Percentiles rank a stretch among this genome's conserved stretches.
Evolutionary conservation across 2,797 vertebrate species (phyloP).

Genomic region (Orientallactaga sibirica): DNA sequence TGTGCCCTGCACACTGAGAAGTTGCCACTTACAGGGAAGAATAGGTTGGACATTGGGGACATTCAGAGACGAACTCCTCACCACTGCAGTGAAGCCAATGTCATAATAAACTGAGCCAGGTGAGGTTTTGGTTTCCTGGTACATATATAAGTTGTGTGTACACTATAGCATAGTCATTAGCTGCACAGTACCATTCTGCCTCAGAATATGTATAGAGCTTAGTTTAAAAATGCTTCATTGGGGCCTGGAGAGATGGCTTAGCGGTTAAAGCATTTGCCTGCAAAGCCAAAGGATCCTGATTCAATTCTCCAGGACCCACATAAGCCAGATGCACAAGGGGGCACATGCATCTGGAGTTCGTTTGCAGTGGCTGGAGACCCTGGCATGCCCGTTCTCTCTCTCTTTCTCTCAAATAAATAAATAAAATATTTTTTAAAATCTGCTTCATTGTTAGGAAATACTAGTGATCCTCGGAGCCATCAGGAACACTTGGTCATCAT

Average conservation of each 20-base stretch:
- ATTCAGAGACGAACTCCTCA: not conserved
- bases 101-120: not conserved
- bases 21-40: not conserved
- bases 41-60: not conserved
- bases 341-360: no score
- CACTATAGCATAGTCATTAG: not conserved
- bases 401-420: no score
- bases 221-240: not conserved
- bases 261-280: no score
- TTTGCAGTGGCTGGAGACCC: no score
- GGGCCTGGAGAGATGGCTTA: no score
- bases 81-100: not conserved
- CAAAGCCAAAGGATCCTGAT: no score
- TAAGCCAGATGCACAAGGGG: no score
- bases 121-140: not conserved
- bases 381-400: not conserved
- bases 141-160: no score
- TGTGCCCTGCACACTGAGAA: rapidly evolving
- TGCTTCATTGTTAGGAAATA: not conserved
- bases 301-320: no score
- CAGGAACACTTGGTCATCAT: not conserved
- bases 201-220: not conserved
- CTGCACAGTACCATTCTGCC: not conserved
- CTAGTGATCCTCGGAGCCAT: not conserved
- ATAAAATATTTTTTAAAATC: no score